Percentiles rank a stretch among this genome's conserved stretches.
phyloP scores from a whole-genome alignment of 2,113 vertebrate species.

The Eurypyga helias region DNA sequence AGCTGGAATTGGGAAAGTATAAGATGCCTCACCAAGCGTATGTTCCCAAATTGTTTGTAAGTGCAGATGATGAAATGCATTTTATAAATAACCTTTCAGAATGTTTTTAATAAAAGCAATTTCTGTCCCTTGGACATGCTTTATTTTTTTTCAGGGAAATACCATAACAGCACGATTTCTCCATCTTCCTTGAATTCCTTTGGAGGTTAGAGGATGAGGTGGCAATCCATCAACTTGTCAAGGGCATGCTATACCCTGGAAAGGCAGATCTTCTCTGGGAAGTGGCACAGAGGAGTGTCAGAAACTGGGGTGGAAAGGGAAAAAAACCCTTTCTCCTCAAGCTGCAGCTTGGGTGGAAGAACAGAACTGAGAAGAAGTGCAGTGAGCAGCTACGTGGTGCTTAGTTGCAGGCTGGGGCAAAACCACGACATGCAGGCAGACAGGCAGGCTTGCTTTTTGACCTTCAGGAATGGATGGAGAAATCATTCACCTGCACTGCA shows the following conservation, averaged over 20 bases:
- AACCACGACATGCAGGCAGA: too few species aligned
- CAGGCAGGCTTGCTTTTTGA: not conserved
- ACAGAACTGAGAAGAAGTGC: not conserved
- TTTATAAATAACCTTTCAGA: conserved; percentile 54
- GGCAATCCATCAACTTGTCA: not conserved
- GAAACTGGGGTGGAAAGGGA: not conserved
- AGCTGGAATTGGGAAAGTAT: not conserved
- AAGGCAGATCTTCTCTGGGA: not conserved
- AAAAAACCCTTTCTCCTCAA: not conserved
- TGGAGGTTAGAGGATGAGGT: not conserved
- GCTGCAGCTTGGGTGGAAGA: not conserved
- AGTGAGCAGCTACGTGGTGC: too few species aligned
- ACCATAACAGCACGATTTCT: not conserved
- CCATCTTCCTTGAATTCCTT: not conserved
- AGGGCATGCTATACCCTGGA: not conserved
- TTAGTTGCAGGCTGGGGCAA: too few species aligned
- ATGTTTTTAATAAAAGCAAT: conserved; percentile 55
- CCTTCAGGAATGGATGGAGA: not conserved
- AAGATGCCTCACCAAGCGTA: not conserved
- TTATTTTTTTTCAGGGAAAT: not conserved
- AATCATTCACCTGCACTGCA: not conserved
- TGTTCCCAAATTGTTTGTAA: not conserved
- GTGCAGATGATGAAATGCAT: not conserved
- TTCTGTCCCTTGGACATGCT: not conserved
- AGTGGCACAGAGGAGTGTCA: not conserved